These are phyloP conservation scores for Agrochola lychnidis DNA, from an alignment of 2,888 invertebrate genomes.

Conservation along the genomic window DNA sequence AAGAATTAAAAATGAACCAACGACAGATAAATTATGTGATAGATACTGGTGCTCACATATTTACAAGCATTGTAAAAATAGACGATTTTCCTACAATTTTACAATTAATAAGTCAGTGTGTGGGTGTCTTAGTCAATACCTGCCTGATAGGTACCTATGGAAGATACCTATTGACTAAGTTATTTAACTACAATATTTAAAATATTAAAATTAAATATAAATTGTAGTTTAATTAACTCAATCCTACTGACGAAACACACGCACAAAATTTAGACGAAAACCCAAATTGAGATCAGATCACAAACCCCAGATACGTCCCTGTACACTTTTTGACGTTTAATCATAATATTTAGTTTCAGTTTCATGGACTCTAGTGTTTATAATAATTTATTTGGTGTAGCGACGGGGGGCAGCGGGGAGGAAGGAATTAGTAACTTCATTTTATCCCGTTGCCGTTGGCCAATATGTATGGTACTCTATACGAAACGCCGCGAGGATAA, in stretches of 20 bases:
- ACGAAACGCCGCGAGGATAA: constrained; percentile 2
- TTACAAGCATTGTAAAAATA: no score
- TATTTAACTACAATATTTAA: not conserved
- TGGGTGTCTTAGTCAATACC: no score
- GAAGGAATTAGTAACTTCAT: constrained; percentile 24
- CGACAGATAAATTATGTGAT: no score
- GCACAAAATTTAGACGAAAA: no score
- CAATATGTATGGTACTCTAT: not conserved
- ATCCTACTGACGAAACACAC: not conserved
- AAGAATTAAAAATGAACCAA: no score
- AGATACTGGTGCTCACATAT: no score
- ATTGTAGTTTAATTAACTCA: not conserved
- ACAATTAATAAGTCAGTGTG: no score
- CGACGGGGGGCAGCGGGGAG: constrained; percentile 5
- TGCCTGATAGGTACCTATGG: no score
- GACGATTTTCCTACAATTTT: no score
- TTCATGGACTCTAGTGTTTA: constrained; percentile 57
- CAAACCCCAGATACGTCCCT: constrained; percentile 43
- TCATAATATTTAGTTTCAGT: constrained; percentile 56
- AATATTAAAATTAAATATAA: not conserved
- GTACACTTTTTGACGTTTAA: constrained; percentile 56
- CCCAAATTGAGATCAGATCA: not conserved
- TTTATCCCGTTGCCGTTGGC: constrained; percentile 44
- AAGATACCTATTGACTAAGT: no score
- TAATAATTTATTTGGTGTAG: constrained; percentile 32